These are phyloP conservation scores for Nibea albiflora DNA, from an alignment of 2,113 vertebrate genomes.

Conservation along the genomic window DNA sequence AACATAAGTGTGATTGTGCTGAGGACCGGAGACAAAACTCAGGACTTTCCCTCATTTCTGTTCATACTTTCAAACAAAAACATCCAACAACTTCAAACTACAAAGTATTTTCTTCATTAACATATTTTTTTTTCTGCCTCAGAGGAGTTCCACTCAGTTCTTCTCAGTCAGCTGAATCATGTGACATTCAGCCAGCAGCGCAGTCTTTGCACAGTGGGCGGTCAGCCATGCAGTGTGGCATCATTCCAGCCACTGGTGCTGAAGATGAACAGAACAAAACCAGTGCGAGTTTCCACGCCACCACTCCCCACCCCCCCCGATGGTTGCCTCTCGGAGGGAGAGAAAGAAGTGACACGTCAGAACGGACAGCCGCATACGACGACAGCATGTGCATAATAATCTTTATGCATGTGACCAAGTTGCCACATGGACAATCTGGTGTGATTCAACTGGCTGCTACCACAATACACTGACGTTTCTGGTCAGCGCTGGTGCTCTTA, in stretches of 20 bases:
- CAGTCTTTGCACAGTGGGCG: constrained; percentile 3
- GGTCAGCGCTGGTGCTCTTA: not conserved
- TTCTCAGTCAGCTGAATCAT: not conserved
- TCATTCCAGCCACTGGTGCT: constrained; percentile 19
- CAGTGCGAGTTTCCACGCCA: too few relatives aligned
- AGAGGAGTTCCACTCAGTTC: not conserved
- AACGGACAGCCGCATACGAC: not conserved
- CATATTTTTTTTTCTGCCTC: not conserved
- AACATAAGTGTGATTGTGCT: not conserved
- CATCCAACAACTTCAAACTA: not conserved
- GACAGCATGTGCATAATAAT: constrained; percentile 2
- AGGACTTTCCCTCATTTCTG: not conserved
- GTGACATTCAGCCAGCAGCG: constrained; percentile 5
- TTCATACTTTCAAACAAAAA: not conserved
- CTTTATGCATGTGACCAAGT: constrained; percentile 1
- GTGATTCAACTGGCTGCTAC: not conserved
- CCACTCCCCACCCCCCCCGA: too few relatives aligned
- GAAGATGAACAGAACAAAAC: not conserved
- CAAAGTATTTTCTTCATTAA: not conserved
- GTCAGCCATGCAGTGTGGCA: not conserved
- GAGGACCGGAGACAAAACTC: not conserved
- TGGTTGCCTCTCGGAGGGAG: not conserved
- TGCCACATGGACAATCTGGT: constrained; percentile 3
- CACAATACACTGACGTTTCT: not conserved
- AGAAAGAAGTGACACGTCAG: not conserved